Evolutionary conservation across 2,113 vertebrate species (phyloP).

Genomic region (Okapia johnstoni): DNA sequence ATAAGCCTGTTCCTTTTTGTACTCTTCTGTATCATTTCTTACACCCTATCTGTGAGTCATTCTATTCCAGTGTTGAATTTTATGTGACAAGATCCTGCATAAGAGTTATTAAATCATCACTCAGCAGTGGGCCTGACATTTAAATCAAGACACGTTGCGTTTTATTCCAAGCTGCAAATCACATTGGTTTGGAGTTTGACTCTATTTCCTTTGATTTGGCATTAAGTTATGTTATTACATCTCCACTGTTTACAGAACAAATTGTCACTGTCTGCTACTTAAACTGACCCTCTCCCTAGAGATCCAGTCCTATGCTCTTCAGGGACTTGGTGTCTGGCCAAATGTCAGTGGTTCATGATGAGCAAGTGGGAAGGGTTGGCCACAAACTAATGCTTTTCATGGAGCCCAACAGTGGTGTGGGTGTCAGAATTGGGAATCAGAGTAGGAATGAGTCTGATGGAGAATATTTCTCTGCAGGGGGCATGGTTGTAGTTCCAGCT

Average conservation of each 20-base stretch:
- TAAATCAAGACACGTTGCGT: slow-evolving; percentile 59
- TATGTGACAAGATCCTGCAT: slow-evolving; percentile 45
- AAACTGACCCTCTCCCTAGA: background rate
- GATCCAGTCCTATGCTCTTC: background rate
- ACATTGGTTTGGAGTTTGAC: slow-evolving; percentile 50
- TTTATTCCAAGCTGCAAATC: slow-evolving; percentile 64
- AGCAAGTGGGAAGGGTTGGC: background rate
- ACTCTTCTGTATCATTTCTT: slow-evolving; percentile 17
- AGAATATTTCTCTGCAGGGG: background rate
- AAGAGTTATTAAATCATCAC: slow-evolving; percentile 73
- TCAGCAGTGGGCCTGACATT: slow-evolving; percentile 55
- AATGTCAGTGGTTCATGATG: background rate
- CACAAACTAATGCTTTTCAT: background rate
- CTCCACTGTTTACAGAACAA: slow-evolving; percentile 12
- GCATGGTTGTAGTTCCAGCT: background rate
- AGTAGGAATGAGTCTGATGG: background rate
- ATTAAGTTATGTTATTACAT: slow-evolving; percentile 10
- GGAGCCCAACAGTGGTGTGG: background rate
- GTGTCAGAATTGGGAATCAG: background rate
- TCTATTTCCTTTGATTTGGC: slow-evolving; percentile 54
- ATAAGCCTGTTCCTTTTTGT: slow-evolving; percentile 1
- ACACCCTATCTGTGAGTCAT: slow-evolving; percentile 57
- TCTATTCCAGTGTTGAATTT: slow-evolving; percentile 45
- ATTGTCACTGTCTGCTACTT: background rate
- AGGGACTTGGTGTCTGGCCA: background rate